Percentiles rank a stretch among this genome's conserved stretches.
phyloP scores from a whole-genome alignment of 2,888 invertebrate species.

The Napeogenes sylphis region DNA sequence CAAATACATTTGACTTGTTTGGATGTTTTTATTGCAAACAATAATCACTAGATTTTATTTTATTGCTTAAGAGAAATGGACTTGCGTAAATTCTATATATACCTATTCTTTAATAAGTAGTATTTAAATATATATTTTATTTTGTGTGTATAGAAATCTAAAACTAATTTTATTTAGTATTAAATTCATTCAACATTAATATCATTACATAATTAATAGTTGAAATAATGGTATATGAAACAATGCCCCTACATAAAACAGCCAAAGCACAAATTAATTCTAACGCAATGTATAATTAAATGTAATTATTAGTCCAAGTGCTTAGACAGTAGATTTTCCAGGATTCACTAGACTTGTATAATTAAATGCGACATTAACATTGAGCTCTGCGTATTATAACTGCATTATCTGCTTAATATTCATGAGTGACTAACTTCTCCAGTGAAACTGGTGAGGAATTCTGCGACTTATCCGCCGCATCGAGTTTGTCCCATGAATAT shows the following conservation, averaged over 20 bases:
- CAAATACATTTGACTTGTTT: slow-evolving; percentile 17
- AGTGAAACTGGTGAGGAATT: slow-evolving; percentile 62
- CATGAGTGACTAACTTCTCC: slow-evolving; percentile 62
- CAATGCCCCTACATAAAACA: too few species aligned
- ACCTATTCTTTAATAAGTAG: too few species aligned
- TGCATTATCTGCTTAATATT: slow-evolving; percentile 71
- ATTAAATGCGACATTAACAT: slow-evolving; percentile 56
- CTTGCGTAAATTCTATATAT: too few species aligned
- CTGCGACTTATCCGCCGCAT: slow-evolving; percentile 52
- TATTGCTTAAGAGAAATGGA: background rate
- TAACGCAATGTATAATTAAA: slow-evolving; percentile 34
- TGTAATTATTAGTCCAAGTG: slow-evolving; percentile 31
- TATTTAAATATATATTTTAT: background rate
- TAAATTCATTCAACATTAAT: too few species aligned
- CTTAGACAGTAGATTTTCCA: slow-evolving; percentile 38
- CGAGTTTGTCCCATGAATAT: slow-evolving; percentile 62
- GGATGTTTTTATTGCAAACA: slow-evolving; percentile 11
- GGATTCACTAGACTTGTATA: slow-evolving; percentile 48
- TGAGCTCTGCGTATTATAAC: slow-evolving; percentile 58
- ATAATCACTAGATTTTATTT: slow-evolving; percentile 5
- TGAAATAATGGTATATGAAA: too few species aligned
- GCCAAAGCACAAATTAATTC: slow-evolving; percentile 8
- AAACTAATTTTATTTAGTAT: background rate
- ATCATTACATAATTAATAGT: too few species aligned
- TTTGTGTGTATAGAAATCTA: background rate